Conservation (phyloP, 2,888 invertebrate genomes). For the Rosalia funebris region DNA sequence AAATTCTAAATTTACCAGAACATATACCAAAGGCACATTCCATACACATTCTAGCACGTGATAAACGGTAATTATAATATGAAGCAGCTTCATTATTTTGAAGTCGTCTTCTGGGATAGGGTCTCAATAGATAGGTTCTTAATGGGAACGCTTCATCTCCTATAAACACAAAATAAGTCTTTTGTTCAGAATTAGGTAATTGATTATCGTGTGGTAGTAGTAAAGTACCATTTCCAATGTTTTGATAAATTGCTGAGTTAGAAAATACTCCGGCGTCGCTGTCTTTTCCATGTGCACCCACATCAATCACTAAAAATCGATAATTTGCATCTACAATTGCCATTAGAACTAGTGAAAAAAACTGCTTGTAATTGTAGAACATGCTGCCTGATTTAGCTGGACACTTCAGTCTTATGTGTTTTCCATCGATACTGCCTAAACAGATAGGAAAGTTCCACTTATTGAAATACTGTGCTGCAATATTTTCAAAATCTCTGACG, state of each 20-base stretch:
- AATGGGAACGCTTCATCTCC: slow-evolving; percentile 4
- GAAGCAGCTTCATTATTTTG: slow-evolving; percentile 27
- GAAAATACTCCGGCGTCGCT: slow-evolving; percentile 23
- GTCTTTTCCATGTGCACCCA: slow-evolving; percentile 26
- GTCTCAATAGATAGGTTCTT: slow-evolving; percentile 18
- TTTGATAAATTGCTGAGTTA: not conserved
- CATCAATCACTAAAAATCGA: slow-evolving; percentile 21
- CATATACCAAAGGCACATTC: slow-evolving; percentile 46
- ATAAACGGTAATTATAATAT: slow-evolving; percentile 25
- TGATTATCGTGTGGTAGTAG: not conserved
- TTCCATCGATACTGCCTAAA: slow-evolving; percentile 32
- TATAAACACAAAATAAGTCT: not conserved
- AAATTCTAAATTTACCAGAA: slow-evolving; percentile 30
- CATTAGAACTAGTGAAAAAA: slow-evolving; percentile 18
- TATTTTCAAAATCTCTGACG: slow-evolving; percentile 15
- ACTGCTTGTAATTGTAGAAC: slow-evolving; percentile 26
- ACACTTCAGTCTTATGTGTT: slow-evolving; percentile 30
- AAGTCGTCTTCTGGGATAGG: slow-evolving; percentile 33
- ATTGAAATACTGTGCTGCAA: slow-evolving; percentile 15
- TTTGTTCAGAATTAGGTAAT: not conserved
- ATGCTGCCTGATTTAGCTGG: slow-evolving; percentile 30
- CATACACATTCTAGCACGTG: slow-evolving; percentile 44
- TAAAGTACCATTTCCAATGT: not conserved
- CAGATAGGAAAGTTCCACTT: slow-evolving; percentile 34
- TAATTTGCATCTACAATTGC: slow-evolving; percentile 26